Evolutionary conservation across 2,797 vertebrate genomes (phyloP).

Genomic region (Scarus forsteni): DNA sequence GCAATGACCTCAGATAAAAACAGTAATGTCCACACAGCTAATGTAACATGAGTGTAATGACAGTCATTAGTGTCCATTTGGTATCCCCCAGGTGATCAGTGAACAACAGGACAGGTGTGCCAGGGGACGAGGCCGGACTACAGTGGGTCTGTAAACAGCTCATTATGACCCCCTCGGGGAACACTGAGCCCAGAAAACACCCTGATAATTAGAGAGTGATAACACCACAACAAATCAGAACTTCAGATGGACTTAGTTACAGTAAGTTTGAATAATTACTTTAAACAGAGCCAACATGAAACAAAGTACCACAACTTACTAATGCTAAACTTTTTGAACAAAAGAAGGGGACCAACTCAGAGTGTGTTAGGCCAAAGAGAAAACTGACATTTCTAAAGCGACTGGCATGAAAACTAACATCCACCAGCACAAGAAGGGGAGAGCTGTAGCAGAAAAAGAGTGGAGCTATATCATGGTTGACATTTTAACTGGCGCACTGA

Average conservation of each 20-base stretch:
- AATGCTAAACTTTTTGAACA: too few species aligned
- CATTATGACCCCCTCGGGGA: slow-evolving; percentile 51
- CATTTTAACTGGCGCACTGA: too few species aligned
- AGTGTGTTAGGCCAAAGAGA: too few species aligned
- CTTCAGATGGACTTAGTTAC: not conserved
- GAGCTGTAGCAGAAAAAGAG: too few species aligned
- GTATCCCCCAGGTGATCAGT: not conserved
- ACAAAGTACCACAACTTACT: too few species aligned
- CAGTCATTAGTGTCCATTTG: slow-evolving; percentile 8
- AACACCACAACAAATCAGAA: not conserved
- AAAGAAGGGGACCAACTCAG: too few species aligned
- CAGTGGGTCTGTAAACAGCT: slow-evolving; percentile 23
- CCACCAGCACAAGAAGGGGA: too few species aligned
- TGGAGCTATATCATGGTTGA: too few species aligned
- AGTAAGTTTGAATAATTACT: too few species aligned
- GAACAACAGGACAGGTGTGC: slow-evolving; percentile 34
- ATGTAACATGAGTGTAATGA: slow-evolving; percentile 24
- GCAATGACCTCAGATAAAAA: not conserved
- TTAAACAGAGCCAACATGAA: too few species aligned
- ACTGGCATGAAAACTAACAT: too few species aligned
- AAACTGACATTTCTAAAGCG: too few species aligned
- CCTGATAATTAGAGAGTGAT: not conserved
- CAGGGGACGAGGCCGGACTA: slow-evolving; percentile 20
- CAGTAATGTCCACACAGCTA: not conserved
- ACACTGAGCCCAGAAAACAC: not conserved